A percentile compares a stretch with the other conserved stretches of the same genome.
Evolutionary conservation across 2,797 vertebrate species (phyloP).

Genomic region (Emys orbicularis): DNA sequence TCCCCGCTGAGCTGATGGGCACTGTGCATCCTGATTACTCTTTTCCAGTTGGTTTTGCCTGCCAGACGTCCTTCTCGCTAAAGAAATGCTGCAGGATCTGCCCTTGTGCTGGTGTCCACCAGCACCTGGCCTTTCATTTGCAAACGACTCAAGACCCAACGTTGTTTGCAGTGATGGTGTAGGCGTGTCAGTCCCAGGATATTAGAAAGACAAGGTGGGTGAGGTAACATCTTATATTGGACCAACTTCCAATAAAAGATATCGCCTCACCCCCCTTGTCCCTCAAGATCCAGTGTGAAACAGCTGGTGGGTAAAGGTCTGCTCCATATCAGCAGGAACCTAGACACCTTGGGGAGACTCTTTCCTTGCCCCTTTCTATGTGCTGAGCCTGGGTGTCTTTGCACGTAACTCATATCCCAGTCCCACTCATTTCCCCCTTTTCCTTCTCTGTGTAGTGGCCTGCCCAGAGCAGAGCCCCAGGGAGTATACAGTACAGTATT

Average conservation of each 20-base stretch:
- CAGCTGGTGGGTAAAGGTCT: background rate
- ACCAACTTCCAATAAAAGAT: background rate
- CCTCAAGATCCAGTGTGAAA: background rate
- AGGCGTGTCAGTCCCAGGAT: background rate
- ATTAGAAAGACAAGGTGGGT: background rate
- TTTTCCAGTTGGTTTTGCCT: background rate
- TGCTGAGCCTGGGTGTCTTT: background rate
- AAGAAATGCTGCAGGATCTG: background rate
- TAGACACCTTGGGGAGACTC: background rate
- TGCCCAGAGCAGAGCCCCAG: background rate
- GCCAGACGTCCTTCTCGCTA: background rate
- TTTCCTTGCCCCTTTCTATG: background rate
- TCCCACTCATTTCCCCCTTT: background rate
- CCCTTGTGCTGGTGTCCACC: background rate
- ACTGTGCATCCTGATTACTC: background rate
- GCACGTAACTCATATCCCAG: accelerated
- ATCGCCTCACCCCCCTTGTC: background rate
- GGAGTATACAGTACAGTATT: accelerated
- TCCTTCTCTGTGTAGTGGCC: background rate
- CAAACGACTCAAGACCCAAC: background rate
- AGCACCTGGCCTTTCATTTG: background rate
- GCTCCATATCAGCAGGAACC: background rate
- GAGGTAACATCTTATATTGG: background rate
- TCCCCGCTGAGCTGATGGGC: background rate
- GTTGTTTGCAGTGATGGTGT: background rate